Percentiles rank a stretch among this genome's conserved stretches.
Evolutionary conservation across 2,797 vertebrate species (phyloP).

Genomic region (Sebastes iracundus): DNA sequence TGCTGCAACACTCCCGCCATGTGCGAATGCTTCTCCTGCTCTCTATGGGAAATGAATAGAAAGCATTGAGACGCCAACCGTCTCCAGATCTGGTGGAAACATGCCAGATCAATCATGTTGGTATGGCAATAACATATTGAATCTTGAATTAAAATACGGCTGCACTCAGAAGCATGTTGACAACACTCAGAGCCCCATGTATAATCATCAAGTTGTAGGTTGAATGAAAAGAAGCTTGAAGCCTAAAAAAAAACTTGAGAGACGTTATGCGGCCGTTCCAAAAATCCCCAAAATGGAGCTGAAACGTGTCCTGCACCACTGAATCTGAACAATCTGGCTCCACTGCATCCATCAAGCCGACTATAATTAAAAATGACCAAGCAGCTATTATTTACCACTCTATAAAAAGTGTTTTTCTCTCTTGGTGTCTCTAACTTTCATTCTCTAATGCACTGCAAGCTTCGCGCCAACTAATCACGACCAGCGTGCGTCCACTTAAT

Average conservation of each 20-base stretch:
- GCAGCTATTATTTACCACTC: neutral
- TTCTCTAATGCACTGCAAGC: neutral
- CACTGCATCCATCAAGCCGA: neutral
- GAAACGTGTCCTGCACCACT: no score
- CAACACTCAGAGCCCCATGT: neutral
- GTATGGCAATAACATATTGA: no score
- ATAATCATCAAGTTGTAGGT: neutral
- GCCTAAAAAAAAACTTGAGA: neutral
- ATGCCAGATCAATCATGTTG: no score
- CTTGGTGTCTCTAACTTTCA: neutral
- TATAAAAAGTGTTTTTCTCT: neutral
- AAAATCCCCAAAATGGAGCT: no score
- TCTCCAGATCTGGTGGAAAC: no score
- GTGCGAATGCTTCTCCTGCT: no score
- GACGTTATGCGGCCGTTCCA: no score
- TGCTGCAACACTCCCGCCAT: no score
- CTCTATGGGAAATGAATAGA: no score
- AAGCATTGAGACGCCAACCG: no score
- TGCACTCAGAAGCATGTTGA: no score
- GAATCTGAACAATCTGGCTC: neutral
- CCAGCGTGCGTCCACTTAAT: neutral
- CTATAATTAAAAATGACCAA: neutral
- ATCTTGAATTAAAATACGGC: no score
- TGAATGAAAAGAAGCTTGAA: neutral
- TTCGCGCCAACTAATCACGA: neutral